Evolutionary conservation across 2,797 vertebrate genomes (phyloP), one percentile per base, ranked within the genome.

Genomic region (Sciurus vulgaris): DNA sequence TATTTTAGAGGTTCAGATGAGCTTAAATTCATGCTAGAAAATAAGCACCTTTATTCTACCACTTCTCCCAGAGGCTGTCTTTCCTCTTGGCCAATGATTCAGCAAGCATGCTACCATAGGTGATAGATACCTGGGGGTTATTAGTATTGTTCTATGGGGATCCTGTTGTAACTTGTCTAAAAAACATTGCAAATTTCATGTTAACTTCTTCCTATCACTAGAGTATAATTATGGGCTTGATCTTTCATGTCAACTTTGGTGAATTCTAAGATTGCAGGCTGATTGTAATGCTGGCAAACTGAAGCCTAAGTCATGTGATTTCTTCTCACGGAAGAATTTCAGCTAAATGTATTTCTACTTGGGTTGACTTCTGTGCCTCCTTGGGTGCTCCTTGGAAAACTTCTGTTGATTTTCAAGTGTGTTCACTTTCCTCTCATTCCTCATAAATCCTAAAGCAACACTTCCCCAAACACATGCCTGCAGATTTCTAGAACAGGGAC

Each of bases 1-100:
- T 54, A 63, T 74, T 91, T 89, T 79, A 78, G 15, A 92, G 35
- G 24, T 11, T 91, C 86, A 86, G 20, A 33, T 33, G n/a, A 84
- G 3, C 24, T 94, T 76, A 93, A 54, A 95, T 72, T 86, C 44
- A 72, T 76, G 1, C 11, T 79, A 7, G 22, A 94, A 82, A 83
- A 24, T 59, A 26, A 5, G 0, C 5, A 65, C 24, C 9, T 69
- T 41, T 79, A 35, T 78, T 79, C 61, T 24, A 47, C 18, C 30
- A 47, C 86, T 90, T 86, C 33, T 74, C 3, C 7, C 5, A 11
- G 3, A 88, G 61, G 2, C 17, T 10, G 49, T 38, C 61, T 72
- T 86, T 35, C 5, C 17, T 87, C 15, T 77, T 90, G 49, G n/a
- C 26, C 38, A 41, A 35, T 69, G 54, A 51, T 59, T 26, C 24